Evolutionary conservation across 2,888 invertebrate species (phyloP), one percentile per base, ranked within the genome.

Genomic region (Trissoscelio sp.): DNA sequence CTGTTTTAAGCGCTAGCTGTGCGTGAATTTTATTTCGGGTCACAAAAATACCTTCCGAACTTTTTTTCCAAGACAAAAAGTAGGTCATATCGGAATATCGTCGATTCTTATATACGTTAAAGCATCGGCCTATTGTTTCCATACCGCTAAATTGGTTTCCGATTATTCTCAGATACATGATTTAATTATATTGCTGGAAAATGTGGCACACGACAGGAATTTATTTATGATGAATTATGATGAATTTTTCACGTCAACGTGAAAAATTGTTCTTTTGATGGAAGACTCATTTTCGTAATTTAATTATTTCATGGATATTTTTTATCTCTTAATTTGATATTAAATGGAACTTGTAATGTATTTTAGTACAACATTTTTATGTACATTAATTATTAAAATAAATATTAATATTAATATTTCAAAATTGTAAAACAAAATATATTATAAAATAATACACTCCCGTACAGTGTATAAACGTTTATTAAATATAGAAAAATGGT

Each of bases 11-110:
- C 18, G 7, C 24, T 66, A 53, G 39, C 58, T 20, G 18, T 37
- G 39, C 60, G 51, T 51, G 72, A 73, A 34, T 44, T 73, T 53
- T 55, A 70, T 70, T 72, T 72, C 24, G 62, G 55, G 42, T 34
- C 62, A 73, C 62, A 44, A 53, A 62, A 62, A 42, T 60, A 7
- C 39, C 11, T 12, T 57, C 3, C 37, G 14, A 57, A 72, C 48
- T 42, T 72, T 51, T 60, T 60, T 51, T n/a, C n/a, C 31, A 20
- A 31, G 24, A 24, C 14, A 11, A 46, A 58, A 72, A 67, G 39
- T 60, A 34, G 72, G 72, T 72, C 51, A 51, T 55, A 72, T 72
- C 16, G 48, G 22, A 72, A 60, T 60, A 37, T 60, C 20, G 51
- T 39, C 12, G 11, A 37, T 51, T 55, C 20, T 48, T 55, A n/a